These are phyloP conservation scores for Scytalopus superciliaris DNA, from an alignment of 2,113 vertebrate genomes.

Conservation along the genomic window DNA sequence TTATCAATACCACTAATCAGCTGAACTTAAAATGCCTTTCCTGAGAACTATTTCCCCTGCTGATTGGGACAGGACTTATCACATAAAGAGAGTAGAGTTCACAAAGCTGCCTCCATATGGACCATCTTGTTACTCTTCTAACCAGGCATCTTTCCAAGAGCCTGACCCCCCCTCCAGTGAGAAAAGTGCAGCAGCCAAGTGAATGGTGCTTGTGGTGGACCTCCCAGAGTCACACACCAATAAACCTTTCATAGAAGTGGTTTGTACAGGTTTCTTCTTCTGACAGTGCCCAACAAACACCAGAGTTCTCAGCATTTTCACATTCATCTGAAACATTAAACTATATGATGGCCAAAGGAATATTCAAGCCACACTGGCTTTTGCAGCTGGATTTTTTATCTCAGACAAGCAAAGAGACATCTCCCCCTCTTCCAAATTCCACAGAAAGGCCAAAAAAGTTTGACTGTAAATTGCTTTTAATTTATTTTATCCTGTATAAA, in stretches of 20 bases:
- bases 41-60: background rate
- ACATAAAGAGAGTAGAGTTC: background rate
- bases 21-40: background rate
- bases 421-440: background rate
- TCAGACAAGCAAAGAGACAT: background rate
- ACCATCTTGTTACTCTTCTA: background rate
- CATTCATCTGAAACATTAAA: background rate
- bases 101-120: background rate
- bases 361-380: background rate
- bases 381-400: background rate
- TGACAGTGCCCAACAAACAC: background rate
- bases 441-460: background rate
- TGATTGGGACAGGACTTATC: background rate
- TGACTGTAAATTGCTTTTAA: background rate
- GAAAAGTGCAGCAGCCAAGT: background rate
- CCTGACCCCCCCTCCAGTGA: background rate
- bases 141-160: constrained; percentile 3
- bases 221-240: background rate
- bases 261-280: background rate
- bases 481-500: background rate
- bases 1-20: background rate
- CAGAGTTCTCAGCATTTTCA: background rate
- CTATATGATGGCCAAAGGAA: background rate
- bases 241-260: background rate
- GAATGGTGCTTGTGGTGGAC: background rate